A percentile compares a stretch with the other conserved stretches of the same genome.
Conservation (phyloP, 2,888 invertebrate genomes). For the Leucozona laternaria region DNA sequence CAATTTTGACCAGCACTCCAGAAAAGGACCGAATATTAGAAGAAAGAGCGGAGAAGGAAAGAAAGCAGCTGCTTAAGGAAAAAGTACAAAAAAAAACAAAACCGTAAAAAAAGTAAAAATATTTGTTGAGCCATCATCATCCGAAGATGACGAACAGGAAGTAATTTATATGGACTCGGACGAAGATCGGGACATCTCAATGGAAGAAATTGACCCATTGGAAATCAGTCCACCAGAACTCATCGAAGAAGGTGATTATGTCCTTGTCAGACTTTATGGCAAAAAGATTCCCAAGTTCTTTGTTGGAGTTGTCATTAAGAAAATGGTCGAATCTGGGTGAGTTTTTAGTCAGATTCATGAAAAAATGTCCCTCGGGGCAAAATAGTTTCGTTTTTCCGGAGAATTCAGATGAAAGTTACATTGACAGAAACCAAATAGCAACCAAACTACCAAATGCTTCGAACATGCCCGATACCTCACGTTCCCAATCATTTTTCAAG, state of each 20-base stretch:
- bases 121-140: constrained; percentile 4
- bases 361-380: not conserved
- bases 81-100: not conserved
- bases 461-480: constrained; percentile 4
- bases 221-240: not conserved
- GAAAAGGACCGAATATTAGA: no score
- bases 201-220: constrained; percentile 11
- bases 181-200: not conserved
- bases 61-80: no score
- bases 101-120: constrained; percentile 2
- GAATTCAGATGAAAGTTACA: not conserved
- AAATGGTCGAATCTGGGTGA: not conserved
- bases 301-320: not conserved
- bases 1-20: no score
- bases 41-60: no score
- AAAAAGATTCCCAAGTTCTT: not conserved
- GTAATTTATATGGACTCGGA: constrained; percentile 7
- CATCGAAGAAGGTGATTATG: not conserved
- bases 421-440: constrained; percentile 1
- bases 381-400: not conserved
- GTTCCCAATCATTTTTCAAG: constrained; percentile 3
- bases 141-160: constrained; percentile 11
- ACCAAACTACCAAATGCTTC: not conserved
- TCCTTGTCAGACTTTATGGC: not conserved
- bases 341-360: not conserved